phyloP scores from a whole-genome alignment of 2,888 invertebrate genomes.

The Nephrotoma guestfalica region DNA sequence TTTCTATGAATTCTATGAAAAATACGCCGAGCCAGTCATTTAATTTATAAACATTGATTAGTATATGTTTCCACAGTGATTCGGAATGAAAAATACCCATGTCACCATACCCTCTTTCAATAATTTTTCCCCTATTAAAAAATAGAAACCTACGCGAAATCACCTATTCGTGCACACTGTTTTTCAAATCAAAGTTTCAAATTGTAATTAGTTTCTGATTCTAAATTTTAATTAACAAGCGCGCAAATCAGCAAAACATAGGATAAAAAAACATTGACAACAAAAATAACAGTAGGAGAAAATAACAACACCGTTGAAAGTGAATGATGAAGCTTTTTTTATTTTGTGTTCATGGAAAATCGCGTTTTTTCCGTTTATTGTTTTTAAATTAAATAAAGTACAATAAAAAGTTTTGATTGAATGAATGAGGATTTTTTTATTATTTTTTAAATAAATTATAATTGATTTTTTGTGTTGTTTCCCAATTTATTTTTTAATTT shows the following conservation, averaged over 20 bases:
- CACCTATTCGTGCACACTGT: neutral
- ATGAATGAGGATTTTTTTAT: neutral
- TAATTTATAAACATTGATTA: neutral
- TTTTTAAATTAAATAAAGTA: neutral
- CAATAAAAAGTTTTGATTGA: neutral
- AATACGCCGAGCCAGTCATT: too few relatives aligned
- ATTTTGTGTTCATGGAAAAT: neutral
- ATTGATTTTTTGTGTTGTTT: neutral
- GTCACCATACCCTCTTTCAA: neutral
- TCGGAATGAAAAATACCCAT: neutral
- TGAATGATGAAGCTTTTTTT: neutral
- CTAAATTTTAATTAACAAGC: neutral
- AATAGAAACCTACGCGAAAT: neutral
- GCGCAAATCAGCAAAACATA: neutral
- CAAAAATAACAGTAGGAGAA: neutral
- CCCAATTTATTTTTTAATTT: neutral
- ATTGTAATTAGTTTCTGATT: neutral
- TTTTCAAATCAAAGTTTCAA: neutral
- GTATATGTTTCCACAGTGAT: neutral
- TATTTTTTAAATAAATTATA: neutral
- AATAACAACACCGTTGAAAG: neutral
- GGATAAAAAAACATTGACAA: neutral
- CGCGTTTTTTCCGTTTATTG: neutral
- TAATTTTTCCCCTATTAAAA: neutral
- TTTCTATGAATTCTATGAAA: too few relatives aligned